These are phyloP conservation scores for Caerostris darwini DNA, from an alignment of 1,140 invertebrate species.

Conservation along the genomic window DNA sequence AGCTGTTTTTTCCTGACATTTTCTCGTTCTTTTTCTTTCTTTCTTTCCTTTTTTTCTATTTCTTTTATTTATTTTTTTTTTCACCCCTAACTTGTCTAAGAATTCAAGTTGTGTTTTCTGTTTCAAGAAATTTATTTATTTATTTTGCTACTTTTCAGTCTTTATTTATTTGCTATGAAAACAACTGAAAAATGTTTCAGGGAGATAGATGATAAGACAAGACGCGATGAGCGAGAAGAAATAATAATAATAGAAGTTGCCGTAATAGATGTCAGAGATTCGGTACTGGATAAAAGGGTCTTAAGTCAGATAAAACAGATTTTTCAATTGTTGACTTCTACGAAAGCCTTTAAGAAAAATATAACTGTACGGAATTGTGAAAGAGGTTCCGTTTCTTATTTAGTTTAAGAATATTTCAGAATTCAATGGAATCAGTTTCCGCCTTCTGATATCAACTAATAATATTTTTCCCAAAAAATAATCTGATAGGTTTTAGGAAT, in stretches of 20 bases:
- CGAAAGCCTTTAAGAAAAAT: neutral
- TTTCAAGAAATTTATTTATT: conserved; percentile 55
- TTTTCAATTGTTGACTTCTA: neutral
- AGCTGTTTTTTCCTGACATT: conserved; percentile 65
- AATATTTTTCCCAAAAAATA: too few species aligned
- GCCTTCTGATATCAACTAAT: too few species aligned
- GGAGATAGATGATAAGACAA: neutral
- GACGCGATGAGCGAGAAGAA: neutral
- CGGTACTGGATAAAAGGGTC: neutral
- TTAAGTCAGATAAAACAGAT: neutral
- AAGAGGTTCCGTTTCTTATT: neutral
- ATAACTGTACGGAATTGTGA: neutral
- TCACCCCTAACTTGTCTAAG: neutral
- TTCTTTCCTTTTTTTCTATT: neutral
- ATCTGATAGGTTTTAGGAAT: too few species aligned
- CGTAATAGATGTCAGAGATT: neutral
- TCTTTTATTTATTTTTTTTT: neutral
- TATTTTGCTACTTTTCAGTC: conserved; percentile 26
- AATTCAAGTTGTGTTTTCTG: conserved; percentile 50
- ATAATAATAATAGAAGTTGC: neutral
- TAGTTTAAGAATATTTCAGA: neutral
- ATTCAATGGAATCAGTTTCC: too few species aligned
- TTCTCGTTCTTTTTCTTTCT: neutral
- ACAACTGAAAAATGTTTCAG: conserved; percentile 43
- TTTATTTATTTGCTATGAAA: conserved; percentile 61